phyloP scores from a whole-genome alignment of 1,140 invertebrate genomes.

The Agrypnia vestita region DNA sequence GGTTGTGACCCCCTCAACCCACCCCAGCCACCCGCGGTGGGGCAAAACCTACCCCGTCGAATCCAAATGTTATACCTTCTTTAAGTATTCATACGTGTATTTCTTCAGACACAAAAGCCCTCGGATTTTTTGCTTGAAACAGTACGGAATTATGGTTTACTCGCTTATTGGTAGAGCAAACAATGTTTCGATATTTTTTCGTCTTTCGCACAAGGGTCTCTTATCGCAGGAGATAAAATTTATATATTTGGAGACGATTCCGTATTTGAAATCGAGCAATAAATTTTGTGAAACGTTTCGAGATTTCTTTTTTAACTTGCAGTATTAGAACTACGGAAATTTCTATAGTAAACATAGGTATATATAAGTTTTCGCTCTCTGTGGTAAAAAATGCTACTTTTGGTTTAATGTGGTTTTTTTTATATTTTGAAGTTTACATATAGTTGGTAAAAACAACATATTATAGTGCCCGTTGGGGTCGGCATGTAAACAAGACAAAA shows the following conservation, averaged over 20 bases:
- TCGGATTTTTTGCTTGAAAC: conserved; percentile 44
- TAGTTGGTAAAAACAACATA: too few species aligned
- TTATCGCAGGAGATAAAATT: conserved; percentile 26
- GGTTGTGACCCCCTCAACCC: conserved; percentile 25
- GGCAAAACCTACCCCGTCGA: conserved; percentile 17
- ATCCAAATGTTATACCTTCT: conserved; percentile 48
- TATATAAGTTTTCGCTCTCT: too few species aligned
- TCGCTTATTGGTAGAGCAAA: conserved; percentile 45
- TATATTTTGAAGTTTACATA: too few species aligned
- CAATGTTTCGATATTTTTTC: conserved; percentile 40
- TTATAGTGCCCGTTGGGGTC: too few species aligned
- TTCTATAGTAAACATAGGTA: too few species aligned
- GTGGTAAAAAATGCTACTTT: too few species aligned
- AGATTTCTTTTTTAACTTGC: conserved; percentile 18
- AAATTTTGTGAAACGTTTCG: conserved; percentile 27
- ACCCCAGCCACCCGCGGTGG: conserved; percentile 1
- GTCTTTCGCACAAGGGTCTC: neutral
- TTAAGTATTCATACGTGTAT: conserved; percentile 56
- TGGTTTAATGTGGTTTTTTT: too few species aligned
- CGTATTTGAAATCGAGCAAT: conserved; percentile 33
- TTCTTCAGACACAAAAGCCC: conserved; percentile 47
- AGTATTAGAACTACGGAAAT: neutral
- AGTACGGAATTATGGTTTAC: conserved; percentile 49
- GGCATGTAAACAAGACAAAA: too few species aligned
- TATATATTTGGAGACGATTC: conserved; percentile 27